A percentile compares a stretch with the other conserved stretches of the same genome.
These are phyloP conservation scores for Polyergus mexicanus DNA, from an alignment of 1,140 invertebrate genomes.

Conservation along the genomic window DNA sequence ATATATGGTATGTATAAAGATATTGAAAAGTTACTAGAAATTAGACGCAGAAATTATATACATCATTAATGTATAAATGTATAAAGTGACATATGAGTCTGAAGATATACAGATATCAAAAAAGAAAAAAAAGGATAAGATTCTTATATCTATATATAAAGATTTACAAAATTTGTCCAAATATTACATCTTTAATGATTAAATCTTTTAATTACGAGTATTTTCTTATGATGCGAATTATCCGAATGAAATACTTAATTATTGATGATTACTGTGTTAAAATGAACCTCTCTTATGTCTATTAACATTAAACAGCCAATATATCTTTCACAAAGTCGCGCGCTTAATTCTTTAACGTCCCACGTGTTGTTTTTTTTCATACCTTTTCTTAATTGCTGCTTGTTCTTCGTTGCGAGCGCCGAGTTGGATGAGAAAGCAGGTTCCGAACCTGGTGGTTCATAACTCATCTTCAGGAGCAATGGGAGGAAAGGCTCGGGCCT, in stretches of 20 bases:
- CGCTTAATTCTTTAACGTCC: constrained; percentile 65
- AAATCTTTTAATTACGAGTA: neutral
- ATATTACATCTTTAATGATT: neutral
- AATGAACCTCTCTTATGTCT: neutral
- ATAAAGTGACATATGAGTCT: too few species aligned
- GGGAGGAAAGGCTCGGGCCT: constrained; percentile 67
- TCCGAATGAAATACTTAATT: constrained; percentile 13
- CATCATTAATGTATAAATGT: too few species aligned
- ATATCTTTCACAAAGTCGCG: constrained; percentile 22
- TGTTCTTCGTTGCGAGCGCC: constrained; percentile 62
- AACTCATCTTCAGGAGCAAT: constrained; percentile 81
- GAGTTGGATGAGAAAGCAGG: constrained; percentile 75
- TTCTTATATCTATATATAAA: neutral
- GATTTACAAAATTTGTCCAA: neutral
- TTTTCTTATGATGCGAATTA: constrained; percentile 6
- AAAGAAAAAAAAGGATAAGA: neutral
- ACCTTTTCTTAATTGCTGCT: constrained; percentile 75
- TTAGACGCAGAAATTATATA: too few species aligned
- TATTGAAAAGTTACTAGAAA: neutral
- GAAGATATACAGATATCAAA: neutral
- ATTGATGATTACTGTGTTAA: neutral
- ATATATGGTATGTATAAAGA: neutral
- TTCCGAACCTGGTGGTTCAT: constrained; percentile 79
- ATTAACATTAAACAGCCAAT: constrained; percentile 29
- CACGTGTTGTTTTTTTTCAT: constrained; percentile 67